Conservation (phyloP, 2,797 vertebrate genomes). For the Hylomyscus alleni region DNA sequence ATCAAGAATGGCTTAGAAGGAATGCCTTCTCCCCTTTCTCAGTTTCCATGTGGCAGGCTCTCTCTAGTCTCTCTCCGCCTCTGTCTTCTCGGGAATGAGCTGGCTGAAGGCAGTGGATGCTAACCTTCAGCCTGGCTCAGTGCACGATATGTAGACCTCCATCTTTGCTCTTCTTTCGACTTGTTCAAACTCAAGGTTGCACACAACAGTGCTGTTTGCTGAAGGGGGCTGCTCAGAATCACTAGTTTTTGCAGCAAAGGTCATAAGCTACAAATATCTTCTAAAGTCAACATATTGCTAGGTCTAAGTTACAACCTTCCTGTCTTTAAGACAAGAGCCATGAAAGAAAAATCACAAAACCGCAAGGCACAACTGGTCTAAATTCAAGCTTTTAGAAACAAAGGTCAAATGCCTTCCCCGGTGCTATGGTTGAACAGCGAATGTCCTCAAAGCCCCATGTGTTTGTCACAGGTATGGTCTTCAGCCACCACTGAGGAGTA, state of each 20-base stretch:
- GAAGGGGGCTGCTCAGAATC: background rate
- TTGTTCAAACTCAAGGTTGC: background rate
- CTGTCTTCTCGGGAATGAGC: background rate
- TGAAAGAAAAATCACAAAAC: background rate
- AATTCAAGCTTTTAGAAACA: background rate
- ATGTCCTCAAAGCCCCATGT: background rate
- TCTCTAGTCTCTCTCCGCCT: background rate
- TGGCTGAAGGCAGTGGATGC: background rate
- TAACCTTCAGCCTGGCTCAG: background rate
- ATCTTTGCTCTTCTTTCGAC: background rate
- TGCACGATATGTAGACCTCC: background rate
- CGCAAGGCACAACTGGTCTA: background rate
- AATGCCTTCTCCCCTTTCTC: background rate
- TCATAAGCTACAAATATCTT: background rate
- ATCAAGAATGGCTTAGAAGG: background rate
- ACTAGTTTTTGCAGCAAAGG: background rate
- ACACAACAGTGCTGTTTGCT: background rate
- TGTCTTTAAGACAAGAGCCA: background rate
- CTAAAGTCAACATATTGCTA: background rate
- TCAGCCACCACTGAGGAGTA: background rate
- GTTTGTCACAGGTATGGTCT: background rate
- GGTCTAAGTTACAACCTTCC: background rate
- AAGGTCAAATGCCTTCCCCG: background rate
- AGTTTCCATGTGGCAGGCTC: background rate
- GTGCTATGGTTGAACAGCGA: background rate